phyloP scores from a whole-genome alignment of 2,888 invertebrate species.

The Ceramica pisi region DNA sequence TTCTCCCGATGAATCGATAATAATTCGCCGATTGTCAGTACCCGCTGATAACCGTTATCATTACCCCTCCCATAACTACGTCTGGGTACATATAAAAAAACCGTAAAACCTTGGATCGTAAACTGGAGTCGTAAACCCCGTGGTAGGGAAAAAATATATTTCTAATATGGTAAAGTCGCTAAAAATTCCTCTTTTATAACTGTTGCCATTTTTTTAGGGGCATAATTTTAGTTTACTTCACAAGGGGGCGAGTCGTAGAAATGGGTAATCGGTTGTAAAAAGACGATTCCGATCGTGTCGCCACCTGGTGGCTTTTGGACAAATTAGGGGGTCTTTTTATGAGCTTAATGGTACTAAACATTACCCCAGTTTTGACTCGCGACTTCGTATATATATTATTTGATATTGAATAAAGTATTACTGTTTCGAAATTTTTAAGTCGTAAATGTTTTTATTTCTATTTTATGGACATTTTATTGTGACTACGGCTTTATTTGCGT shows the following conservation, averaged over 20 bases:
- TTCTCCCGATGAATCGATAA: slow-evolving; percentile 62
- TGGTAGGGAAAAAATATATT: slow-evolving; percentile 57
- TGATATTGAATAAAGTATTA: neutral
- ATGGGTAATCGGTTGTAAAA: slow-evolving; percentile 50
- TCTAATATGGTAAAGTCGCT: slow-evolving; percentile 65
- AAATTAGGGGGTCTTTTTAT: slow-evolving; percentile 45
- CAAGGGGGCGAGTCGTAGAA: slow-evolving; percentile 10
- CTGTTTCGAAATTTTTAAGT: slow-evolving; percentile 31
- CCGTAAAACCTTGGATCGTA: slow-evolving; percentile 67
- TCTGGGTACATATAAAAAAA: slow-evolving; percentile 74
- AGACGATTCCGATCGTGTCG: slow-evolving; percentile 8
- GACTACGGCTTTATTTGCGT: slow-evolving; percentile 12
- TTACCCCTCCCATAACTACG: slow-evolving; percentile 63
- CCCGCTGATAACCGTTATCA: slow-evolving; percentile 68
- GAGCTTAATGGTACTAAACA: slow-evolving; percentile 29
- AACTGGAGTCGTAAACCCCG: slow-evolving; percentile 64
- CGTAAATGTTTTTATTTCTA: slow-evolving; percentile 36
- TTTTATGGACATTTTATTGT: slow-evolving; percentile 25
- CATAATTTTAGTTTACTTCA: slow-evolving; percentile 38
- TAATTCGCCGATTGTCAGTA: slow-evolving; percentile 48
- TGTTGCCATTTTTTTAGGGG: slow-evolving; percentile 53
- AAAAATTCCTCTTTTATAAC: slow-evolving; percentile 63
- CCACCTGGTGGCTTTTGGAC: slow-evolving; percentile 55
- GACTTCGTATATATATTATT: neutral
- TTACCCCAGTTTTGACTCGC: slow-evolving; percentile 35